Percentiles rank a stretch among this genome's conserved stretches.
phyloP scores from a whole-genome alignment of 92 coral and sea anemone genomes.

The Epizoanthus scotinus region DNA sequence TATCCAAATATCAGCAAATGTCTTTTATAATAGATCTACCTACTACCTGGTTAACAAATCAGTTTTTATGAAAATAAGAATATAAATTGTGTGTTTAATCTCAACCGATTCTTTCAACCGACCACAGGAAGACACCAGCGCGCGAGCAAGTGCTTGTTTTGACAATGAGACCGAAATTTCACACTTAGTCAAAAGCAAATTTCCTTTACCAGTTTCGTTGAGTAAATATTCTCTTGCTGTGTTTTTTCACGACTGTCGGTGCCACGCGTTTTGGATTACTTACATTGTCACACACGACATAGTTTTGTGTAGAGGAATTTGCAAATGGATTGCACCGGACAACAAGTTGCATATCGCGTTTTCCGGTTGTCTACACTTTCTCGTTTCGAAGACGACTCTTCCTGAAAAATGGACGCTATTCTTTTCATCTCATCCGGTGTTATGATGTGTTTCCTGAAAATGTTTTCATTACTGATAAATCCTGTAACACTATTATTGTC shows the following conservation, averaged over 20 bases:
- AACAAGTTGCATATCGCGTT: conserved; percentile 23
- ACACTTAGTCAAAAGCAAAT: conserved; percentile 45
- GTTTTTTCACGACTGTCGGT: conserved; percentile 6
- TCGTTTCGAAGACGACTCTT: conserved; percentile 24
- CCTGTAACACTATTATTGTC: conserved; percentile 36
- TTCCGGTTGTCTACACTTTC: conserved; percentile 40
- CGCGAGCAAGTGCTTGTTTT: conserved; percentile 37
- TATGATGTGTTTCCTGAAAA: conserved; percentile 70
- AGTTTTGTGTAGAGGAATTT: conserved; percentile 40
- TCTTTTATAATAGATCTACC: not conserved
- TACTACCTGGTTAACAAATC: not conserved
- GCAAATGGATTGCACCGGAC: conserved; percentile 26
- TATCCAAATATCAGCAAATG: not conserved
- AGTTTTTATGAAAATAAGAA: not conserved
- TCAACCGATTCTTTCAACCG: conserved; percentile 17
- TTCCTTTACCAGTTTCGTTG: conserved; percentile 44
- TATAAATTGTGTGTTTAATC: not conserved
- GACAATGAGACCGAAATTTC: conserved; percentile 42
- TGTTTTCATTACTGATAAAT: conserved; percentile 66
- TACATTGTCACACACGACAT: conserved; percentile 25
- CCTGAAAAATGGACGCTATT: conserved; percentile 41
- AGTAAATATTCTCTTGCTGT: conserved; percentile 30
- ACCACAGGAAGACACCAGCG: conserved; percentile 8
- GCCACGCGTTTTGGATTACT: conserved; percentile 41
- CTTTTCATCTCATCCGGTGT: conserved; percentile 18